These are phyloP conservation scores for Emydocephalus ijimae DNA, from an alignment of 2,113 vertebrate genomes.

Conservation along the genomic window DNA sequence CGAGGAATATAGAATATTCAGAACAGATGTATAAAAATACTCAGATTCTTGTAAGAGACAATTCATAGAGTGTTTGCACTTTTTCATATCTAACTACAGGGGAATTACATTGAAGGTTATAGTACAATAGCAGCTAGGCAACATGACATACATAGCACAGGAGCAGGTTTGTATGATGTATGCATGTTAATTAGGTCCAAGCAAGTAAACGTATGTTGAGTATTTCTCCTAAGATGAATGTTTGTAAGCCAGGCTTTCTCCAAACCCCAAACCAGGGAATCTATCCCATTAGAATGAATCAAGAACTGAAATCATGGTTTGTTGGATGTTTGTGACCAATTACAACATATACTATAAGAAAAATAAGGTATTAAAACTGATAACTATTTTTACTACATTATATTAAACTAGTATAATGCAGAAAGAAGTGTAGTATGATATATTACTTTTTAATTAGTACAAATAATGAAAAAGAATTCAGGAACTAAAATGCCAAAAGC, in stretches of 20 bases:
- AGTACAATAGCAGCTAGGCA: neutral
- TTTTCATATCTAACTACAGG: neutral
- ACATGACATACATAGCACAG: neutral
- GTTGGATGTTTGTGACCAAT: neutral
- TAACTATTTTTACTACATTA: neutral
- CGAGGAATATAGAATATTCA: neutral
- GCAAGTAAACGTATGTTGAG: neutral
- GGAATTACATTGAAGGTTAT: neutral
- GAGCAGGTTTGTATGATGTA: neutral
- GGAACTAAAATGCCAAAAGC: neutral
- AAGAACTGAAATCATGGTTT: neutral
- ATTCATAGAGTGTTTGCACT: neutral
- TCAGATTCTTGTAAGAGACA: neutral
- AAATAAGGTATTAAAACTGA: neutral
- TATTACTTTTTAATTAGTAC: neutral
- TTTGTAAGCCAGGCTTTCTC: neutral
- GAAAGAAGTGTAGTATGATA: neutral
- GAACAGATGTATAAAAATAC: neutral
- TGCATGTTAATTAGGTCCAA: neutral
- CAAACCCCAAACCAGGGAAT: neutral
- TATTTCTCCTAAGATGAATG: neutral
- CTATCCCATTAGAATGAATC: neutral
- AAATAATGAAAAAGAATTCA: neutral
- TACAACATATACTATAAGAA: neutral
- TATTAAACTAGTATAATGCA: neutral